A percentile compares a stretch with the other conserved stretches of the same genome.
phyloP scores from a whole-genome alignment of 2,113 vertebrate genomes.

The Enhydra lutris region DNA sequence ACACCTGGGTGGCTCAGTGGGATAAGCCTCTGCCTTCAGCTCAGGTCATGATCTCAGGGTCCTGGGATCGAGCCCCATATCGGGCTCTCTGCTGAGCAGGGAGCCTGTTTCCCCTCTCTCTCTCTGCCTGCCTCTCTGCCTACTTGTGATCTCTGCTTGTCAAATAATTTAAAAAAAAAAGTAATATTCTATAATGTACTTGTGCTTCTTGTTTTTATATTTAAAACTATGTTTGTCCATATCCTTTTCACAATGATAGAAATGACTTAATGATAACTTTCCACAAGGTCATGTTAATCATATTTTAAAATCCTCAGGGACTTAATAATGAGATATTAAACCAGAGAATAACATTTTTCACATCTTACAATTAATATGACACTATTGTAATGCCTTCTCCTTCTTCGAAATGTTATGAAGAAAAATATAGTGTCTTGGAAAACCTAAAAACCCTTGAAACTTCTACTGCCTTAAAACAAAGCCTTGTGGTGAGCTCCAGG shows the following conservation, averaged over 20 bases:
- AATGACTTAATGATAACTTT: background rate
- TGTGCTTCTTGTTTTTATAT: background rate
- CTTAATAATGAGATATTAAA: background rate
- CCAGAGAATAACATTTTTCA: background rate
- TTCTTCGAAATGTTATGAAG: background rate
- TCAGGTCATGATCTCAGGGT: too few relatives aligned
- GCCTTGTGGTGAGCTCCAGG: background rate
- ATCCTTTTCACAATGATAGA: background rate
- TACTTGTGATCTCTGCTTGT: too few relatives aligned
- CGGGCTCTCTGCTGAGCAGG: too few relatives aligned
- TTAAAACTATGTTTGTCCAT: background rate
- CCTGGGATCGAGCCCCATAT: too few relatives aligned
- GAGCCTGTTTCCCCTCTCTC: too few relatives aligned
- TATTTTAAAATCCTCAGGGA: background rate
- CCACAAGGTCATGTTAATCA: background rate
- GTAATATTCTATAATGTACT: background rate
- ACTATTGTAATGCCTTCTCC: background rate
- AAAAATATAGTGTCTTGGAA: background rate
- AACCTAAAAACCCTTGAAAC: background rate
- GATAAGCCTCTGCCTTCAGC: too few relatives aligned
- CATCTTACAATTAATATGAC: background rate
- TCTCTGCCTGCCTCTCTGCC: too few relatives aligned
- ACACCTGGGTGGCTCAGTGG: too few relatives aligned
- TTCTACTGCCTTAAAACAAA: background rate
- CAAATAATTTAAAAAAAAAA: too few relatives aligned